These are phyloP conservation scores for Ophthalmolycus amberensis DNA, from an alignment of 2,113 vertebrate species.

Conservation along the genomic window DNA sequence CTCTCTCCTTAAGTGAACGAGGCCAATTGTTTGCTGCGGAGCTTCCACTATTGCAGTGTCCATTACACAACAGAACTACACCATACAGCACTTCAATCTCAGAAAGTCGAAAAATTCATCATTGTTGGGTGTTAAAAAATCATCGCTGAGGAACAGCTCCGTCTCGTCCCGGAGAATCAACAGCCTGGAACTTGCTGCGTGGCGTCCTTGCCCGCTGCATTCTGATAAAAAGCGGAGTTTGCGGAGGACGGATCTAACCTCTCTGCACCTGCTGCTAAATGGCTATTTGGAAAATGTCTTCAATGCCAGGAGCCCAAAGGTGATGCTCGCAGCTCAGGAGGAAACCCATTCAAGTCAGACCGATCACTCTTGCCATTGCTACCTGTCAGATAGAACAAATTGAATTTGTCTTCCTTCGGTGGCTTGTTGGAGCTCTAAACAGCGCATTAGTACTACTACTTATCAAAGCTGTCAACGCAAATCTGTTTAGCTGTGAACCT, in stretches of 20 bases:
- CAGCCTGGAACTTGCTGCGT: slow-evolving; percentile 32
- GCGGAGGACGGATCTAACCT: slow-evolving; percentile 64
- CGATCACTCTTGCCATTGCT: slow-evolving; percentile 75
- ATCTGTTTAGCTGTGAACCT: slow-evolving; percentile 76
- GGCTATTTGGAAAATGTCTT: slow-evolving; percentile 75
- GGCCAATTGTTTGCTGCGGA: background rate
- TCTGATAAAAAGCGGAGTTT: slow-evolving; percentile 71
- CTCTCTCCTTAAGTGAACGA: background rate
- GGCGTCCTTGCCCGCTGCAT: slow-evolving; percentile 56
- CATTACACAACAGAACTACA: background rate
- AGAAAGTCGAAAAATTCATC: slow-evolving; percentile 29
- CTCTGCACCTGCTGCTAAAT: slow-evolving; percentile 64
- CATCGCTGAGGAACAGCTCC: slow-evolving; percentile 5
- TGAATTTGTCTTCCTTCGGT: slow-evolving; percentile 84
- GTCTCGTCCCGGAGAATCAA: slow-evolving; percentile 39
- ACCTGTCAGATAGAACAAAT: slow-evolving; percentile 85
- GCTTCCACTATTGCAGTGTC: background rate
- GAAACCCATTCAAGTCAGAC: slow-evolving; percentile 70
- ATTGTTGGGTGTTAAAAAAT: slow-evolving; percentile 44
- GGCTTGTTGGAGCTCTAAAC: slow-evolving; percentile 81
- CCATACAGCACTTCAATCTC: background rate
- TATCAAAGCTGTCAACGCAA: slow-evolving; percentile 84
- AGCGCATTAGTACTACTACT: slow-evolving; percentile 82
- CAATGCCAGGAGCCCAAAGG: slow-evolving; percentile 77
- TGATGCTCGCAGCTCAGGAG: slow-evolving; percentile 68